Percentiles rank a stretch among this genome's conserved stretches.
These are phyloP conservation scores for Ianthella basta DNA, from an alignment of 37 sponge, comb jelly and placozoan species.

Conservation along the genomic window DNA sequence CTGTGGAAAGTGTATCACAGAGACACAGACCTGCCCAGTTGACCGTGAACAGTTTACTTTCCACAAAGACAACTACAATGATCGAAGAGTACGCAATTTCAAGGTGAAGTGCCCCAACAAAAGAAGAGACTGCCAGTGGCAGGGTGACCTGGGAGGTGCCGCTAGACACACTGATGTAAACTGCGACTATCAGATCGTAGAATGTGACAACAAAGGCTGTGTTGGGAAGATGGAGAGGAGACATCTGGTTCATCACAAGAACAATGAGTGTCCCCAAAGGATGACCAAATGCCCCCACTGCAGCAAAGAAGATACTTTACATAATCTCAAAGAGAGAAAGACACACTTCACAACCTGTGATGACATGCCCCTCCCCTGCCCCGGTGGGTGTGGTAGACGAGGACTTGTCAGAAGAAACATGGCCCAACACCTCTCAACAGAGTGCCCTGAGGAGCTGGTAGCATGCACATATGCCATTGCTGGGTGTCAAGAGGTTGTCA, in stretches of 20 bases:
- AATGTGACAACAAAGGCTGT: constrained; percentile 23
- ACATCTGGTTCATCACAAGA: constrained; percentile 16
- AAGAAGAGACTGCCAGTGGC: constrained; percentile 47
- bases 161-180: constrained; percentile 19
- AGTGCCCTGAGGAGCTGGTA: constrained; percentile 22
- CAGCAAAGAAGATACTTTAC: too few relatives aligned
- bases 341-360: too few relatives aligned
- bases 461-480: neutral
- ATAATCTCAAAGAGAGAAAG: too few relatives aligned
- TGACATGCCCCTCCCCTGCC: neutral
- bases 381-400: neutral
- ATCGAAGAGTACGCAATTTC: constrained; percentile 39
- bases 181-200: constrained; percentile 43
- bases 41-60: constrained; percentile 17
- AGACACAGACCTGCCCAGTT: neutral
- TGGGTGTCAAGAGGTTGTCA: neutral
- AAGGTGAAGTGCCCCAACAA: constrained; percentile 50
- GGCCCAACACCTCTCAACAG: neutral
- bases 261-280: constrained; percentile 34
- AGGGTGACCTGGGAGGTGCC: constrained; percentile 33
- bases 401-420: neutral
- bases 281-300: too few relatives aligned
- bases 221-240: neutral
- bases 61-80: constrained; percentile 36
- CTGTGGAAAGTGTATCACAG: constrained; percentile 22